These are phyloP conservation scores for Thecophora atra DNA, from an alignment of 2,888 invertebrate genomes.

Conservation along the genomic window DNA sequence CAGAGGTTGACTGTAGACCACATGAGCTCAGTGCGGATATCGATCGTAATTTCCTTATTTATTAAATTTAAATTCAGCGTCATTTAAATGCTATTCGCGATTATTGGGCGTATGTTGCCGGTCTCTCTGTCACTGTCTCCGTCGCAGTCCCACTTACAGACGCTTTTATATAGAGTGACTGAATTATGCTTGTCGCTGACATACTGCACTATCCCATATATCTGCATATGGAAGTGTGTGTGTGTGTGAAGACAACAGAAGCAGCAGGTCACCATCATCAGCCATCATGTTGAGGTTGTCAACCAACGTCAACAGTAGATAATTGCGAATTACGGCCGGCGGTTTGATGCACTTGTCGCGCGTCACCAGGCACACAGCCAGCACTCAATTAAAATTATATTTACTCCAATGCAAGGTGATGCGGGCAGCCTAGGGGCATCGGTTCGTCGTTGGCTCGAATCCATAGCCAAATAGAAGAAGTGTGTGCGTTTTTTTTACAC, in stretches of 20 bases:
- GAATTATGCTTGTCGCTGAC: constrained; percentile 21
- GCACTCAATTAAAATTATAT: constrained; percentile 30
- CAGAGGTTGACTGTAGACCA: too few relatives aligned
- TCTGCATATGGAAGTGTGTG: too few relatives aligned
- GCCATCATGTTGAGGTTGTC: constrained; percentile 35
- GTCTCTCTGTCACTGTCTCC: too few relatives aligned
- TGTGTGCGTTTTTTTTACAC: too few relatives aligned
- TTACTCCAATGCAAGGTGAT: constrained; percentile 8
- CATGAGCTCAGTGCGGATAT: too few relatives aligned
- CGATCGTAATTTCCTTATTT: not conserved
- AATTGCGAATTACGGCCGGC: constrained; percentile 41
- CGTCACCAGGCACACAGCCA: not conserved
- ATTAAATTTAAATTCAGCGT: constrained; percentile 48
- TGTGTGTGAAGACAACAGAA: constrained; percentile 45
- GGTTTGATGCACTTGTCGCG: constrained; percentile 29
- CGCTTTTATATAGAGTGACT: constrained; percentile 23
- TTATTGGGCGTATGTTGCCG: too few relatives aligned
- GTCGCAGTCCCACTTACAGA: too few relatives aligned
- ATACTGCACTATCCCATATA: too few relatives aligned
- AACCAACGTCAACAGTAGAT: constrained; percentile 40
- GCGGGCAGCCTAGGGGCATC: not conserved
- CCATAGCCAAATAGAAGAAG: too few relatives aligned
- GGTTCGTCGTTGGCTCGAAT: not conserved
- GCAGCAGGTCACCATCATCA: constrained; percentile 41
- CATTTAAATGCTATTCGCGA: constrained; percentile 42